Evolutionary conservation across 2,888 invertebrate genomes (phyloP).

Genomic region (Heliconius charithonia): DNA sequence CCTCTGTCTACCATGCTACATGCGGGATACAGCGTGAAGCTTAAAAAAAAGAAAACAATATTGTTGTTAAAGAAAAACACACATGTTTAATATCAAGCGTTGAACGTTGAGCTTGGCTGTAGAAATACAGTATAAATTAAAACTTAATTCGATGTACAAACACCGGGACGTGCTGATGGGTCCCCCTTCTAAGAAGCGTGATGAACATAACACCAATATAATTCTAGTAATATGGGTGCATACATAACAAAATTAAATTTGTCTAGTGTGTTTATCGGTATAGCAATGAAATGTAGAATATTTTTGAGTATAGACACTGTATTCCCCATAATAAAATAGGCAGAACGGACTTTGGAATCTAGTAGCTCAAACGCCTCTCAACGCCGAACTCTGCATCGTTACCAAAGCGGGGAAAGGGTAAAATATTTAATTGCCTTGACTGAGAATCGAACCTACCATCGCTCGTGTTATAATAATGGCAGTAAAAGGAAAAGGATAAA

Average conservation of each 20-base stretch:
- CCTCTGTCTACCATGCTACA: too few relatives aligned
- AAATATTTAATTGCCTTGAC: not conserved
- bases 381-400: not conserved
- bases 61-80: not conserved
- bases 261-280: not conserved
- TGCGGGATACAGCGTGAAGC: too few relatives aligned
- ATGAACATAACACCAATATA: slow-evolving; percentile 13
- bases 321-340: not conserved
- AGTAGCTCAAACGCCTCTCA: too few relatives aligned
- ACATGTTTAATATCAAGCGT: slow-evolving; percentile 6
- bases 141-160: slow-evolving; percentile 33
- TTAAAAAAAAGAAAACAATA: not conserved
- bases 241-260: slow-evolving; percentile 1
- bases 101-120: slow-evolving; percentile 24
- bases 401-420: not conserved
- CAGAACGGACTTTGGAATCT: not conserved
- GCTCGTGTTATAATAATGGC: too few relatives aligned
- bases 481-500: too few relatives aligned
- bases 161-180: slow-evolving; percentile 33
- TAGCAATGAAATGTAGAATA: too few relatives aligned
- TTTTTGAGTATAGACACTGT: not conserved
- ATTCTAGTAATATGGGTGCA: slow-evolving; percentile 1
- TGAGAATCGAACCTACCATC: not conserved
- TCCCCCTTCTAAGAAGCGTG: slow-evolving; percentile 21
- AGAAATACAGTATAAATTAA: slow-evolving; percentile 25